Conservation (phyloP, 2,797 vertebrate genomes). For the Brachyrhaphis roseni region DNA sequence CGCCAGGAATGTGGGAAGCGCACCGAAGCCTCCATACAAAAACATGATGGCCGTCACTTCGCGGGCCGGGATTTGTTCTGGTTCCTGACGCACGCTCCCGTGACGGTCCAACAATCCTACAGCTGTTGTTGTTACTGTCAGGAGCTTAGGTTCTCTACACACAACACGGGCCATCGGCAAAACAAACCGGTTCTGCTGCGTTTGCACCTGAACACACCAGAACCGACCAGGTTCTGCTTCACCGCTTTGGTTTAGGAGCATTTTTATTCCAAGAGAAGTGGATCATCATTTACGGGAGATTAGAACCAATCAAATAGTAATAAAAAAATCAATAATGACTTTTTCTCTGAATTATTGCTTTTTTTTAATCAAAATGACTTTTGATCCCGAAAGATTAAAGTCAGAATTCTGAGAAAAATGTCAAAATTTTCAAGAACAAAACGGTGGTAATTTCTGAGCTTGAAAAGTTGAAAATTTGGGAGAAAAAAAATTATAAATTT, state of each 20-base stretch:
- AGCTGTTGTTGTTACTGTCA: slow-evolving; percentile 14
- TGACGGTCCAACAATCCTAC: slow-evolving; percentile 8
- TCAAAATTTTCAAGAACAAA: too few relatives aligned
- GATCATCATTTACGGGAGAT: too few relatives aligned
- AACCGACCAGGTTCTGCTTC: not conserved
- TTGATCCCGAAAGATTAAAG: too few relatives aligned
- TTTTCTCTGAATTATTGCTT: too few relatives aligned
- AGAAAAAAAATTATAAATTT: too few relatives aligned
- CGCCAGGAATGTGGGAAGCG: slow-evolving; percentile 58
- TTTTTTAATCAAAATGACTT: too few relatives aligned
- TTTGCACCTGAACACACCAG: not conserved
- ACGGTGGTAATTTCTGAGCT: too few relatives aligned
- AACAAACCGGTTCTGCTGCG: slow-evolving; percentile 3
- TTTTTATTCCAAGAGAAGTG: not conserved
- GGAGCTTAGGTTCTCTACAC: not conserved
- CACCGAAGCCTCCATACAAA: slow-evolving; percentile 31
- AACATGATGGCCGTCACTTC: slow-evolving; percentile 35
- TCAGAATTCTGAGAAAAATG: too few relatives aligned
- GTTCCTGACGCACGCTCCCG: slow-evolving; percentile 21
- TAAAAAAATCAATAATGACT: too few relatives aligned
- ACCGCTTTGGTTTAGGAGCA: not conserved
- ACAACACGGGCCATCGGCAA: not conserved
- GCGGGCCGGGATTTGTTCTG: slow-evolving; percentile 11
- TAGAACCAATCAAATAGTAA: too few relatives aligned
- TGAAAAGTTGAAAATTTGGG: too few relatives aligned